A percentile compares a stretch with the other conserved stretches of the same genome.
Evolutionary conservation across 64 coral and sea anemone genomes (phyloP).

Genomic region (Acropora tenuis): DNA sequence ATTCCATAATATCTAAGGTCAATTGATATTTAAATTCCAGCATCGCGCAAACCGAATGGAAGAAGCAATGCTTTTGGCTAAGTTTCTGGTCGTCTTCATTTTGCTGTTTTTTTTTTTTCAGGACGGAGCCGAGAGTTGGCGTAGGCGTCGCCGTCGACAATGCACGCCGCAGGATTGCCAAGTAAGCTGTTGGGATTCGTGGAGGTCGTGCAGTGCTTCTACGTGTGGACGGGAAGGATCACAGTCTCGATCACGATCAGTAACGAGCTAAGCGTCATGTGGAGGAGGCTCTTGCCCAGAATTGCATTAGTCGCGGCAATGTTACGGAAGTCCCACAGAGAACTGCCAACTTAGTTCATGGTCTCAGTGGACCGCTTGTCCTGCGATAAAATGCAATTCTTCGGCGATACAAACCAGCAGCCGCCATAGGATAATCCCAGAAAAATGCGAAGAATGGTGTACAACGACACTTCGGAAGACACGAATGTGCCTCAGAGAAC

Average conservation of each 20-base stretch:
- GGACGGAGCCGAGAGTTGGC: too few relatives aligned
- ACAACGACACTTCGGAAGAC: background rate
- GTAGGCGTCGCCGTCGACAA: too few relatives aligned
- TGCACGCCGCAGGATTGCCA: too few relatives aligned
- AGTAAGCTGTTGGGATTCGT: too few relatives aligned
- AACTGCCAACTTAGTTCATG: constrained; percentile 3
- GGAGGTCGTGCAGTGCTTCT: too few relatives aligned
- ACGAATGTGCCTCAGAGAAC: background rate
- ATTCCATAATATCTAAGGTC: too few relatives aligned
- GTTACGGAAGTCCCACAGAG: background rate
- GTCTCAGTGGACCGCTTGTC: background rate
- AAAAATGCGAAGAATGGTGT: constrained; percentile 3
- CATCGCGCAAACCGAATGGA: too few relatives aligned
- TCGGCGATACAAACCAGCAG: background rate
- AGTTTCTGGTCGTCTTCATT: too few relatives aligned
- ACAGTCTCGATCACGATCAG: background rate
- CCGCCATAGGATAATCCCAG: background rate
- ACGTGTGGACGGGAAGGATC: background rate
- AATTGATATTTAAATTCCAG: too few relatives aligned
- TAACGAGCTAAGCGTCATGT: background rate
- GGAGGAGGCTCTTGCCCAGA: background rate
- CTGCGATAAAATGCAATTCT: background rate
- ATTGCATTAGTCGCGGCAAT: background rate
- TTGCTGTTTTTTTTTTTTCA: too few relatives aligned
- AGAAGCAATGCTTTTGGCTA: too few relatives aligned